Evolutionary conservation across 2,888 invertebrate genomes (phyloP), one percentile per base, ranked within the genome.

Genomic region (Lycia hirtaria): DNA sequence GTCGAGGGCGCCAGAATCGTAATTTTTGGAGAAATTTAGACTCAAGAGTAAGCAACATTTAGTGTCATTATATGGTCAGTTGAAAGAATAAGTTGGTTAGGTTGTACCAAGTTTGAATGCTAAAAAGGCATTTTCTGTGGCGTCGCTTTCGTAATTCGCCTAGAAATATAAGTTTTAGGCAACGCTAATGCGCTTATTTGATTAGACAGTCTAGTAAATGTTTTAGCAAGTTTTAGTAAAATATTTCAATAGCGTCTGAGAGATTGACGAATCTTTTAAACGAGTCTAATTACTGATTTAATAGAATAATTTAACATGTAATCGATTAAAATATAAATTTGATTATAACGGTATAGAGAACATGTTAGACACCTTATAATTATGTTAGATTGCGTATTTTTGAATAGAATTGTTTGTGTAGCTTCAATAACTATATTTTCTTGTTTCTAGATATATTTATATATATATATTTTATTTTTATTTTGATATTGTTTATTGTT

Each of bases 41-140:
- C 4, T 3, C 7, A 1, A 0, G 1, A 10, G 12, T n/a, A 12
- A 1, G 7, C 6, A 24, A 3, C 4, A 9, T 41, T 9, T 41
- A 41, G 15, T 41, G 4, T n/a, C 9, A 24, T 26, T 0, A 41
- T 15, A 17, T 26, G 4, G 3, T 5, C 26, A 26, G 2, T 5
- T 26, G 10, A 6, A 10, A 7, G n/a, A 5, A 0, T 26, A 28
- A 17, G 4, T 41, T 41, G 4, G 41, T 28, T 12, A 10, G 14
- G 10, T 15, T 41, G 41, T 41, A 26, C 41, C 15, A 28, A 75
- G 72, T 79, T 77, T 78, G 84, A 83, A 85, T 84, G 80, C 78
- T 80, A 82, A 84, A 77, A 76, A 73, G 76, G 62, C 60, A 72
- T 72, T 76, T 70, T 75, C 72, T 71, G 72, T 63, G 37, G 60